phyloP scores from a whole-genome alignment of 2,888 invertebrate species.

The Acleris literana region DNA sequence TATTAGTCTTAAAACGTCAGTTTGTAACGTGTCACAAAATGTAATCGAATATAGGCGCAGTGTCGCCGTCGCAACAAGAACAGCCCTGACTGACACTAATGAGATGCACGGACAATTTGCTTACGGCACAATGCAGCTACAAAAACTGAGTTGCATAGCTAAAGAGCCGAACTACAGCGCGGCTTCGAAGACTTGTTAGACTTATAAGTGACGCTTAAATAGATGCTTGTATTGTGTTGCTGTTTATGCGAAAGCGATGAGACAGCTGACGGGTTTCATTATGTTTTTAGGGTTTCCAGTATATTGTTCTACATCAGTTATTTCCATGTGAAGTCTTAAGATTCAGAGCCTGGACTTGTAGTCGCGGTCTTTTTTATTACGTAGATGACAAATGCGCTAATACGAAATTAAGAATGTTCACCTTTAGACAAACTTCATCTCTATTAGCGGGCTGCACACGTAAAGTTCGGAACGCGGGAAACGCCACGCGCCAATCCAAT shows the following conservation, averaged over 20 bases:
- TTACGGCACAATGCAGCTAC: constrained; percentile 49
- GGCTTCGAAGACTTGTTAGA: not conserved
- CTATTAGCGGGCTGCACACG: too few species aligned
- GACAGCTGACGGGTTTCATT: not conserved
- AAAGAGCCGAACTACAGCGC: constrained; percentile 2
- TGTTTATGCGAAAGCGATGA: too few species aligned
- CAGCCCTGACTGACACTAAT: constrained; percentile 39
- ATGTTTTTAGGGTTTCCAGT: too few species aligned
- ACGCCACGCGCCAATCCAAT: too few species aligned
- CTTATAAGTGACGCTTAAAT: not conserved
- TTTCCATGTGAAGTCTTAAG: too few species aligned
- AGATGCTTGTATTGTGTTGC: not conserved
- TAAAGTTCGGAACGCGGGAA: too few species aligned
- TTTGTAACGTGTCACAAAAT: constrained; percentile 43
- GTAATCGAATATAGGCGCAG: constrained; percentile 48
- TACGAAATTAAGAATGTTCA: too few species aligned
- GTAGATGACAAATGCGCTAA: too few species aligned
- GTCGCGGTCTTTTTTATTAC: too few species aligned
- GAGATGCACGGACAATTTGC: constrained; percentile 65
- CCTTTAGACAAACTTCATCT: too few species aligned
- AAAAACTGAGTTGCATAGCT: constrained; percentile 32
- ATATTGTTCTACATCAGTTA: too few species aligned
- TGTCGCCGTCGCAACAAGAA: constrained; percentile 12
- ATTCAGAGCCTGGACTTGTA: too few species aligned
- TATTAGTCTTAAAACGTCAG: not conserved